A percentile compares a stretch with the other conserved stretches of the same genome.
phyloP scores from a whole-genome alignment of 2,888 invertebrate genomes.

The Electrophaes corylata region DNA sequence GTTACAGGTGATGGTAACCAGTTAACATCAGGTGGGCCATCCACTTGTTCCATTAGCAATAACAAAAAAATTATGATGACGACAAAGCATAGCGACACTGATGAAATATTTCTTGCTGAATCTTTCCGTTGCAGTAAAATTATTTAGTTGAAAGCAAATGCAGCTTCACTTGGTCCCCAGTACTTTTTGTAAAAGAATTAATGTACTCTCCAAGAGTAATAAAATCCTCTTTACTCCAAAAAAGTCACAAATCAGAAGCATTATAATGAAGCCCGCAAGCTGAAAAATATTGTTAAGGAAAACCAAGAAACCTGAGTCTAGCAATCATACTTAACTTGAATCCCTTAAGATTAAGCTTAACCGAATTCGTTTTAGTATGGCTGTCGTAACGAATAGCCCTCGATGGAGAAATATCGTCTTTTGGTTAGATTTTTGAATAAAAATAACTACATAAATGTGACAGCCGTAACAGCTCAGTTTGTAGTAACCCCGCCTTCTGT shows the following conservation, averaged over 20 bases:
- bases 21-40: too few species aligned
- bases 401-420: constrained; percentile 14
- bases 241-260: constrained; percentile 21
- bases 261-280: constrained; percentile 30
- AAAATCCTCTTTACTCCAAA: constrained; percentile 5
- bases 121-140: too few species aligned
- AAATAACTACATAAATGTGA: background rate
- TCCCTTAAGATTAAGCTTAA: constrained; percentile 43
- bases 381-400: constrained; percentile 22
- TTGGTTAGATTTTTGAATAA: constrained; percentile 4
- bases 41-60: too few species aligned
- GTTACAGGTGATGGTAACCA: too few species aligned
- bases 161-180: background rate
- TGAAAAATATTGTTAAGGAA: constrained; percentile 34
- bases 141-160: too few species aligned
- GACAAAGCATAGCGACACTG: too few species aligned
- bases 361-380: constrained; percentile 38
- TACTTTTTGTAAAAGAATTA: background rate
- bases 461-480: too few species aligned
- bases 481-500: too few species aligned
- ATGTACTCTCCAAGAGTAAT: background rate
- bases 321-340: constrained; percentile 45
- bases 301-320: constrained; percentile 38
- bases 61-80: too few species aligned
- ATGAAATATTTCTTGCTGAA: too few species aligned